Conservation (phyloP, 2,113 vertebrate species). For the Crotalus viridis region DNA sequence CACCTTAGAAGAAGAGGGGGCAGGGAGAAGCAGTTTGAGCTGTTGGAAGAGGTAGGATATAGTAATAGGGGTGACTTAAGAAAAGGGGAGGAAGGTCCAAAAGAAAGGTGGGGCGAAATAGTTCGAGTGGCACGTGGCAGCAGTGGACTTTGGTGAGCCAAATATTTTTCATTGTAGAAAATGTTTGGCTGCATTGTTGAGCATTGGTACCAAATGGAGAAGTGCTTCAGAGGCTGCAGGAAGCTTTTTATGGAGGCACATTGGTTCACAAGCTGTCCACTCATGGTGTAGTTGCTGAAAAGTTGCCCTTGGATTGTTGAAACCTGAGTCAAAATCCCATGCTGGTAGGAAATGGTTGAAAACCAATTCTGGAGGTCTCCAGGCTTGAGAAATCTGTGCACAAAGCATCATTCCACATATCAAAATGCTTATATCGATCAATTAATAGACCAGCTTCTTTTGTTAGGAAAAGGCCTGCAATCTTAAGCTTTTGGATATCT, state of each 20-base stretch:
- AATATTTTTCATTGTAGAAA: neutral
- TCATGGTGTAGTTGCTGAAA: neutral
- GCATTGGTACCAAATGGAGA: neutral
- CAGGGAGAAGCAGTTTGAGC: neutral
- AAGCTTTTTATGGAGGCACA: neutral
- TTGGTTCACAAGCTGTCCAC: neutral
- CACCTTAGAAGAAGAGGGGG: neutral
- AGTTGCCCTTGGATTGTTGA: neutral
- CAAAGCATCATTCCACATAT: neutral
- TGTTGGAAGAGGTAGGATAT: neutral
- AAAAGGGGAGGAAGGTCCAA: neutral
- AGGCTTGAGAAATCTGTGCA: neutral
- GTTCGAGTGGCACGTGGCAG: neutral
- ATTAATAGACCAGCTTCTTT: neutral
- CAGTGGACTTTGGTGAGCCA: neutral
- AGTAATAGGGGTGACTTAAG: neutral
- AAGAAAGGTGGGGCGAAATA: neutral
- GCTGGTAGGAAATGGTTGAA: neutral
- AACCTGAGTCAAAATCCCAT: neutral
- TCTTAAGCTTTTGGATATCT: neutral
- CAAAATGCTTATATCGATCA: neutral
- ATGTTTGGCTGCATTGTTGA: neutral
- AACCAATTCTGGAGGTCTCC: neutral
- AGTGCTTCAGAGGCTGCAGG: neutral
- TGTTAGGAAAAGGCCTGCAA: neutral